These are phyloP conservation scores for Actias luna DNA, from an alignment of 2,888 invertebrate genomes.

Conservation along the genomic window DNA sequence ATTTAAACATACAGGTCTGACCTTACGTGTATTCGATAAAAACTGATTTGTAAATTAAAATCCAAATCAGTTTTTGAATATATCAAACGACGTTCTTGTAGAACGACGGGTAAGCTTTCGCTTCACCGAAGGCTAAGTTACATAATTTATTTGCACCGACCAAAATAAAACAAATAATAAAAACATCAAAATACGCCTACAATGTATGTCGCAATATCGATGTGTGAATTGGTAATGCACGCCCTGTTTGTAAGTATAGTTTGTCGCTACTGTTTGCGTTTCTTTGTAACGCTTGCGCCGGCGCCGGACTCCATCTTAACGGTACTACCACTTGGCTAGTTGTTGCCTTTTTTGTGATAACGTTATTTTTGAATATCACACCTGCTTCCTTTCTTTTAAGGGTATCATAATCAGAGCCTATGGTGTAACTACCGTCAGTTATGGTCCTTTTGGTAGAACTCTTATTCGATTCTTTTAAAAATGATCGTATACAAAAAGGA, in stretches of 20 bases:
- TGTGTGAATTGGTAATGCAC: conserved; percentile 53
- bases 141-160: conserved; percentile 17
- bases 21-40: neutral
- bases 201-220: conserved; percentile 19
- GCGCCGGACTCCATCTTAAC: conserved; percentile 30
- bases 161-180: conserved; percentile 6
- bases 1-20: no score
- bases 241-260: conserved; percentile 32
- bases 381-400: conserved; percentile 4
- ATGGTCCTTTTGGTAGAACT: neutral
- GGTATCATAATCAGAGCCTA: neutral
- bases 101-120: neutral
- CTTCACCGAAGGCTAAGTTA: conserved; percentile 4
- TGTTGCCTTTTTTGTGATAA: conserved; percentile 15
- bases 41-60: neutral
- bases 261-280: conserved; percentile 33
- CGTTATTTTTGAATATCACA: conserved; percentile 16
- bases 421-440: neutral
- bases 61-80: neutral
- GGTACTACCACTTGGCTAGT: conserved; percentile 19
- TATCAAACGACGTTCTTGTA: neutral
- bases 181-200: conserved; percentile 19
- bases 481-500: no score
- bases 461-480: no score
- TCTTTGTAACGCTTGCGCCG: conserved; percentile 28